phyloP scores from a whole-genome alignment of 1,140 invertebrate genomes.

The Orius insidiosus region DNA sequence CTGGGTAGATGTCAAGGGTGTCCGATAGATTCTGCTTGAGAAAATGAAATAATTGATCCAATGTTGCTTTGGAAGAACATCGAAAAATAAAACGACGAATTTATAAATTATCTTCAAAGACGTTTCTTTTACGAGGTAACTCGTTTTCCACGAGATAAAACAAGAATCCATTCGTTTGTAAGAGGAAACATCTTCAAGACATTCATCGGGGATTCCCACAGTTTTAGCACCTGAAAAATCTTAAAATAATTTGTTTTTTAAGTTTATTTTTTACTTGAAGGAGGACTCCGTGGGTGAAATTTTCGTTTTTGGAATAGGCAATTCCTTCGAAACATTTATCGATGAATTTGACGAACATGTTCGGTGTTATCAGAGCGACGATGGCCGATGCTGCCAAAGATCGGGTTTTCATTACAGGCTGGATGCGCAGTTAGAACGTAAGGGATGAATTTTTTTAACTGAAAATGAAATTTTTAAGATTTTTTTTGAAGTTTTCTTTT shows the following conservation, averaged over 20 bases:
- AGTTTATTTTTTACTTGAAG: constrained; percentile 24
- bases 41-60: too few relatives aligned
- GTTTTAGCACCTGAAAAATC: not conserved
- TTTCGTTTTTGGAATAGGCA: constrained; percentile 21
- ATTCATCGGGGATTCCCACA: not conserved
- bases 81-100: too few relatives aligned
- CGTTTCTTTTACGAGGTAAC: too few relatives aligned
- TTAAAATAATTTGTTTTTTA: not conserved
- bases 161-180: not conserved
- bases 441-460: constrained; percentile 26
- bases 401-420: constrained; percentile 24
- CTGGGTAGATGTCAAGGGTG: too few relatives aligned
- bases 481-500: too few relatives aligned
- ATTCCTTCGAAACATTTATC: constrained; percentile 22
- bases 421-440: constrained; percentile 23
- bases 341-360: constrained; percentile 25
- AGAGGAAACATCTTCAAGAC: too few relatives aligned
- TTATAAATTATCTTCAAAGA: too few relatives aligned
- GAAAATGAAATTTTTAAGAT: constrained; percentile 14
- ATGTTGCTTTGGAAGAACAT: too few relatives aligned
- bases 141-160: not conserved
- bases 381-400: constrained; percentile 27
- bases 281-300: constrained; percentile 29
- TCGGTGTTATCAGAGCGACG: constrained; percentile 24
- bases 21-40: too few relatives aligned